Base-by-base conservation (phyloP, 2,113 vertebrate genomes). In the Corydoras sp. region DNA sequence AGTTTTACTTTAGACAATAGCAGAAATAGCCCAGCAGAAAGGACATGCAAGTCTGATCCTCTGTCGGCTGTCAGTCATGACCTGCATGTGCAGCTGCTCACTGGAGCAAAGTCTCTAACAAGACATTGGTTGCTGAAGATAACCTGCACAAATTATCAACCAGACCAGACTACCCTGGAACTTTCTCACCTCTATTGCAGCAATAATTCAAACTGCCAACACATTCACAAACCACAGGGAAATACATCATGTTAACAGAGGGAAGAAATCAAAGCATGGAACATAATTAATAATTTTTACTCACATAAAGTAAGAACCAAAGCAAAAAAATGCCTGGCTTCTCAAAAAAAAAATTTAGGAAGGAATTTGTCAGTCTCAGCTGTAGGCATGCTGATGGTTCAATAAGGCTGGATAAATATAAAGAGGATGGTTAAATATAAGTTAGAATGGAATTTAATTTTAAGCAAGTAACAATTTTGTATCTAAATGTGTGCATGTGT, bases 61-160 rank as follows among this genome's bases (percentile, higher is more conserved):
- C 79, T 83, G 83, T 87, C 84, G 87, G 77, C 80, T 85, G 84
- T 85, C 88, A 87, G 74, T 55, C 56, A 56, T 71, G 65, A 69
- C 73, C 55, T 68, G 76, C 54, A 73, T 78, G 83, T 72, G 78
- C 77, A 43, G 81, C 74, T 77, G 72, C 76, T 78, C 71, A 68
- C 74, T 72, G 79, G 71, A 53, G 55, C 56, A 50, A 35, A 35
- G 80, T 78, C 83, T 87, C 82, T 64, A 84, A 81, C 55, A 4
- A 85, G 84, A 81, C 83, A 78, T 80, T 50, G 66, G 78, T 83
- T 82, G 81, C 78, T 81, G 76, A 82, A 79, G 74, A 82, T 66
- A 62, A 85, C 63, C 84, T 72, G 75, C 65, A 62, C 55, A 68
- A 58, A 64, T 58, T 49, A 60, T 60, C 68, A 59, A 9, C 75